Evolutionary conservation across 1,140 invertebrate species (phyloP).

Genomic region (Drosophila pseudoobscura): DNA sequence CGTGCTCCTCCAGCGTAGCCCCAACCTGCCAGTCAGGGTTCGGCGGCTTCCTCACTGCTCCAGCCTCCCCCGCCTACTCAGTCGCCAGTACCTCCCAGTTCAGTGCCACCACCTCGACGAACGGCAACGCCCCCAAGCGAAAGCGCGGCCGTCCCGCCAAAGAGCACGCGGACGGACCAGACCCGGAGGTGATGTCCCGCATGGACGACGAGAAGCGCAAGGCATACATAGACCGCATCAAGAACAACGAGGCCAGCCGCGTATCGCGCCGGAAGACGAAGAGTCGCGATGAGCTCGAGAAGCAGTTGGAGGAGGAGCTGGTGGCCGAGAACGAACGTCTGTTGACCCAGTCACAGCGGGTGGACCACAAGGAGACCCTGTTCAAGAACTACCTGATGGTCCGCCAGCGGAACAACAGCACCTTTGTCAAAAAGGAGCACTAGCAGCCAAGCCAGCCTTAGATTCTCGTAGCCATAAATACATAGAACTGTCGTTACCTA

Average conservation of each 20-base stretch:
- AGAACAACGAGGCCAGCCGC: slow-evolving; percentile 79
- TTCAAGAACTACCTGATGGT: slow-evolving; percentile 31
- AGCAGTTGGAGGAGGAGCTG: slow-evolving; percentile 42
- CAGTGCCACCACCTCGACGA: slow-evolving; percentile 28
- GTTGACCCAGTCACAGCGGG: not conserved
- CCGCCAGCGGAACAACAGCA: slow-evolving; percentile 45
- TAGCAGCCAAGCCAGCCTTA: slow-evolving; percentile 15
- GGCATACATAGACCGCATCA: slow-evolving; percentile 61
- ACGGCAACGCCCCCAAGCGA: slow-evolving; percentile 37
- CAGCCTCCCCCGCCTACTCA: slow-evolving; percentile 66
- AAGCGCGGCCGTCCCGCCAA: slow-evolving; percentile 77
- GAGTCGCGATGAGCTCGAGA: slow-evolving; percentile 61
- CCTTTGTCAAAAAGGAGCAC: slow-evolving; percentile 51
- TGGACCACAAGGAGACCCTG: slow-evolving; percentile 7
- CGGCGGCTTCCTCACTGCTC: slow-evolving; percentile 59
- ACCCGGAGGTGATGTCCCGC: slow-evolving; percentile 52
- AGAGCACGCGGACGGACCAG: slow-evolving; percentile 70
- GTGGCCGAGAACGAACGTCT: slow-evolving; percentile 25
- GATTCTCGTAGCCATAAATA: slow-evolving; percentile 66
- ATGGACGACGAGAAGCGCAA: slow-evolving; percentile 62
- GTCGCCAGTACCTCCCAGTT: slow-evolving; percentile 60
- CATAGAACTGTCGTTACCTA: slow-evolving; percentile 54
- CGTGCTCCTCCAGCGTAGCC: slow-evolving; percentile 33
- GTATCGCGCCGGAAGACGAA: slow-evolving; percentile 74
- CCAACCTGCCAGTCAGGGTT: slow-evolving; percentile 58